Conservation (phyloP, 2,113 vertebrate species). For the Oryzias celebensis region DNA sequence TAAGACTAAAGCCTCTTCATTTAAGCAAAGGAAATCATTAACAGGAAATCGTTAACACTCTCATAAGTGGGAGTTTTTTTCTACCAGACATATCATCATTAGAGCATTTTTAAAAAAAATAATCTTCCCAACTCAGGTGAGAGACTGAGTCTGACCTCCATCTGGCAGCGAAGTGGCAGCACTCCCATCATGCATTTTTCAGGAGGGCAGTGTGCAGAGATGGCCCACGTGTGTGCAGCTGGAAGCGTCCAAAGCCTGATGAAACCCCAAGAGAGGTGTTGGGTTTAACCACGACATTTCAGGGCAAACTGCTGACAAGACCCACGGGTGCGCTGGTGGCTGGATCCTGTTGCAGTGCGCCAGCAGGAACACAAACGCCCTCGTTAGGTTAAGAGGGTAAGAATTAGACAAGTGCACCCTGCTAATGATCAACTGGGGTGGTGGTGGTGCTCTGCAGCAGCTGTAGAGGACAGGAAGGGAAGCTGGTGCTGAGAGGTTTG, state of each 20-base stretch:
- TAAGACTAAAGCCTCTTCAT: neutral
- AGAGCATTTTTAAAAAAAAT: no score
- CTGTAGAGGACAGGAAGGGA: conserved; percentile 6
- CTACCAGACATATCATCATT: no score
- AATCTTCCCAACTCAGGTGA: no score
- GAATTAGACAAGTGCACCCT: conserved; percentile 28
- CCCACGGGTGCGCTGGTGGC: conserved; percentile 54
- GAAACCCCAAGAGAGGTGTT: conserved; percentile 64
- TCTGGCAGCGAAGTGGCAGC: conserved; percentile 10
- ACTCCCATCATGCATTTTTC: conserved; percentile 23
- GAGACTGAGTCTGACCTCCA: neutral
- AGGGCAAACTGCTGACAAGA: conserved; percentile 60
- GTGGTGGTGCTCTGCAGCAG: conserved; percentile 2
- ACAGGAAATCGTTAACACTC: neutral
- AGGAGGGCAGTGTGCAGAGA: conserved; percentile 32
- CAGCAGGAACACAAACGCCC: conserved; percentile 18
- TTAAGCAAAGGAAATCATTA: neutral
- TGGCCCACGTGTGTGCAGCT: conserved; percentile 3
- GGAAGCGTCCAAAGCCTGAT: conserved; percentile 30
- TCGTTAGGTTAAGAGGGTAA: conserved; percentile 49
- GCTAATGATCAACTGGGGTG: conserved; percentile 41
- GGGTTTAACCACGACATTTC: conserved; percentile 72
- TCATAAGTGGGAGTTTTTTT: neutral
- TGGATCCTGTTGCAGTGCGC: conserved; percentile 61
- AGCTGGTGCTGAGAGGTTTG: conserved; percentile 4